A percentile compares a stretch with the other conserved stretches of the same genome.
These are phyloP conservation scores for Phengaris arion DNA, from an alignment of 2,888 invertebrate species.

Conservation along the genomic window DNA sequence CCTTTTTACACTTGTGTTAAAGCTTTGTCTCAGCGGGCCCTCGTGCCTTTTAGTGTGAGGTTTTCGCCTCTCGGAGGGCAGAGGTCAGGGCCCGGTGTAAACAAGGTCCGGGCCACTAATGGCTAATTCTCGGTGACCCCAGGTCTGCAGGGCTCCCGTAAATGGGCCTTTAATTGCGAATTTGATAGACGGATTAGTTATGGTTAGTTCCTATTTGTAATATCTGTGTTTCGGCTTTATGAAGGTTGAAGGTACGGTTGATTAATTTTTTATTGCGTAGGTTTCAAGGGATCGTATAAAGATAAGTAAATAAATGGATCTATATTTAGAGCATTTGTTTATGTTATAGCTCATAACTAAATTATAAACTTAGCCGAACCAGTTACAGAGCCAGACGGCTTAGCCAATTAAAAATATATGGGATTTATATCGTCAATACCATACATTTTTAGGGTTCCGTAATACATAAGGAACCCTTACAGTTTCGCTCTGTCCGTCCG, in stretches of 20 bases:
- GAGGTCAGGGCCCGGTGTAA: slow-evolving; percentile 80
- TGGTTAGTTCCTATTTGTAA: slow-evolving; percentile 34
- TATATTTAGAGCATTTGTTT: neutral
- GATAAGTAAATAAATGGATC: neutral
- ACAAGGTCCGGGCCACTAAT: slow-evolving; percentile 80
- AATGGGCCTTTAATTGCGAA: slow-evolving; percentile 79
- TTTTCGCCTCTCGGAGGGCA: slow-evolving; percentile 80
- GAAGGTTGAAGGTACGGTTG: slow-evolving; percentile 9
- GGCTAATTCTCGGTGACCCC: slow-evolving; percentile 79
- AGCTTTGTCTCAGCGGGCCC: slow-evolving; percentile 69
- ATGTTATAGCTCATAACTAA: neutral
- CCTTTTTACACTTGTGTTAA: slow-evolving; percentile 56
- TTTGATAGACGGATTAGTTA: slow-evolving; percentile 76
- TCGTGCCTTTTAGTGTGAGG: slow-evolving; percentile 78
- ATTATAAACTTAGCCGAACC: no score
- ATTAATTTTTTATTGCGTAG: slow-evolving; percentile 20
- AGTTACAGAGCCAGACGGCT: no score
- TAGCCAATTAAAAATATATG: no score
- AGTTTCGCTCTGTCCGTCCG: no score
- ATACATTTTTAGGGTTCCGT: no score
- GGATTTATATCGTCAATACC: no score
- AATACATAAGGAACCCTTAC: no score
- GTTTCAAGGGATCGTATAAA: neutral
- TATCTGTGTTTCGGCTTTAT: slow-evolving; percentile 37
- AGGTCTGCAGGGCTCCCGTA: slow-evolving; percentile 67